Evolutionary conservation across 2,797 vertebrate species (phyloP).

Genomic region (Brotula barbata): DNA sequence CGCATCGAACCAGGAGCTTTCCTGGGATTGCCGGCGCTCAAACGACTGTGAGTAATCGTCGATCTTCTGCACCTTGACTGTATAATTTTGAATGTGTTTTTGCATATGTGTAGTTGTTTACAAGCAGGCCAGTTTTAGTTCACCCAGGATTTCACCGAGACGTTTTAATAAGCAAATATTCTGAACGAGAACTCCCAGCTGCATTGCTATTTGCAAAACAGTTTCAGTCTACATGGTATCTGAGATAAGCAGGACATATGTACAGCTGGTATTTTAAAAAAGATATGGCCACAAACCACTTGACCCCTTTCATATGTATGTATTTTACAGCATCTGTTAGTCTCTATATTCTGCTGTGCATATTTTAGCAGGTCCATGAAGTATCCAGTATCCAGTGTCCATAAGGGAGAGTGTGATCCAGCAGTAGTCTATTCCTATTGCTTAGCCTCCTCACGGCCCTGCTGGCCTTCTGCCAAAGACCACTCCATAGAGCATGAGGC

Average conservation of each 20-base stretch:
- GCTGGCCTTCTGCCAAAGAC: conserved; percentile 60
- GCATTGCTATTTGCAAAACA: too few relatives aligned
- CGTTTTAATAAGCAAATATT: not conserved
- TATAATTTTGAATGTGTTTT: conserved; percentile 34
- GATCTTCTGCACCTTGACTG: not conserved
- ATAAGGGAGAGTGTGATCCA: conserved; percentile 50
- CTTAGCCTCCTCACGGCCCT: conserved; percentile 43
- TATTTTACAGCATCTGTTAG: conserved; percentile 30
- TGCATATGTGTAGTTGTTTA: not conserved
- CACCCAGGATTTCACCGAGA: conserved; percentile 11
- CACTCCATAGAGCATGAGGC: conserved; percentile 54
- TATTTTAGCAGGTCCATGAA: conserved; percentile 27
- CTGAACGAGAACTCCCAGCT: too few relatives aligned
- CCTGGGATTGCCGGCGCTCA: conserved; percentile 88
- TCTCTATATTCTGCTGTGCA: conserved; percentile 13
- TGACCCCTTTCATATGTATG: not conserved
- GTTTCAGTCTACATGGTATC: too few relatives aligned
- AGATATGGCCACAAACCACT: not conserved
- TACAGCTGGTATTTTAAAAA: not conserved
- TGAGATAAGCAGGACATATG: too few relatives aligned
- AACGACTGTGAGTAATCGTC: conserved; percentile 90
- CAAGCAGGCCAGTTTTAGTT: conserved; percentile 7
- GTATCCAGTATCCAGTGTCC: conserved; percentile 50
- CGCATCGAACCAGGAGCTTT: conserved; percentile 93
- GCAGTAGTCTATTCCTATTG: conserved; percentile 50